Evolutionary conservation across 2,113 vertebrate species (phyloP), one percentile per base, ranked within the genome.

Genomic region (Hylia prasina): DNA sequence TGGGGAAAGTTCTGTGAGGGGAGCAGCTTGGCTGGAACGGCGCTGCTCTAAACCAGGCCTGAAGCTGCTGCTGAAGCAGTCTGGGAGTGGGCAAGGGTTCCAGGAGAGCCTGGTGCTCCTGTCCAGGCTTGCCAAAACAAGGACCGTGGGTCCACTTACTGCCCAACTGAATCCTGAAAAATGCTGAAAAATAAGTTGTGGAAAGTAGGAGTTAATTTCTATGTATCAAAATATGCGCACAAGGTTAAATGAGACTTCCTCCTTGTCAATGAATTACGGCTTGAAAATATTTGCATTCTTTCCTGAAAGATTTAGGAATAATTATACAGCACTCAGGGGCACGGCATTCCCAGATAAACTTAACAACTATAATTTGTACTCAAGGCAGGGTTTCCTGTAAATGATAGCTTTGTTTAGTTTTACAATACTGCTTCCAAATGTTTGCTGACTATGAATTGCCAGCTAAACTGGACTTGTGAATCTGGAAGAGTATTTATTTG

Each of bases 221-320:
- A 84, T 64, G 75, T 94, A 93, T 83, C 84, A 87, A 95, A 97
- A 94, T 91, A 92, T 60, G 94, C 70, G 45, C 72, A 40, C 11
- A 83, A 93, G 95, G 93, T 83, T 93, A 96, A 96, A 90, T 2
- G 64, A 72, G 82, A 96, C 87, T 97, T 97, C 95, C 94, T 95
- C 53, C 82, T 77, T 77, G 86, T 92, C 93, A 85, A 50, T 97
- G 96, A 97, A 86, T 96, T 96, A 94, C 0, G 17, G 82, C 94
- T 93, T 94, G 82, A 93, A 94, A 96, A 96, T 96, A 95, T 95
- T 97, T 96, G 90, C 95, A 89, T 97, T 96, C 94, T 97, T 97
- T 96, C 90, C 81, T 96, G 94, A 96, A 97, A 96, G 94, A 96
- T 95, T 96, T 94, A 93, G 92, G 89, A 96, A 96, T 97, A 96